Base-by-base conservation (phyloP, 2,888 invertebrate species). In the Ptilodon capucinus region DNA sequence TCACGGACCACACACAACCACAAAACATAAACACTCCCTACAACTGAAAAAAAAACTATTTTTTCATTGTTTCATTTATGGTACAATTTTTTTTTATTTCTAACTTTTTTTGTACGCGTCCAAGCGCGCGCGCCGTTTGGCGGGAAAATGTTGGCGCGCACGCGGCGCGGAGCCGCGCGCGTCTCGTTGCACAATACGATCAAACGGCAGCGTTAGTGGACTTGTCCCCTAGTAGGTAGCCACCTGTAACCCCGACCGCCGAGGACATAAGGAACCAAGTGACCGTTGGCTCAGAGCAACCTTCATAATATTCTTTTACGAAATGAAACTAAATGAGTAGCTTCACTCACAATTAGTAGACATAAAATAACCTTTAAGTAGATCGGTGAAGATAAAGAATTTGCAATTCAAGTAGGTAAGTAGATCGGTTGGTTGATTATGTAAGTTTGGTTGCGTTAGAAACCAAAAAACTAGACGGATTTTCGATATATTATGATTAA, bases 131-230 rank as follows among this genome's bases (percentile, higher is more conserved):
- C 77, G 73, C 70, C 71, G 85, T 76, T 78, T 83, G 84, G 86
- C 87, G 86, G 84, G 85, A 87, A 86, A 86, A 84, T 86, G 87
- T 72, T 57, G 53, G 79, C 81, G 85, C 84, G 74, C 74, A 82
- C 79, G 83, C 84, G 73, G 75, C 73, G 51, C 58, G 61, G 68
- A 70, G 68, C 76, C 72, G 79, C 76, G 77, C 76, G 76, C 79
- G 74, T 69, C 77, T 77, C 75, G 76, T 87, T 87, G 86, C 89
- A 77, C 86, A 88, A 88, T 81, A 72, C 64, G 71, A 48, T 63
- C 61, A 68, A 62, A 68, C 70, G 65, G 54, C 71, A 76, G 78
- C 78, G 77, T 78, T 71, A 65, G 58, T 56, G 56, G 66, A 65
- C 69, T 64, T 68, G 62, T 57, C 73, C 66, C 62, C 64, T 54